A percentile compares a stretch with the other conserved stretches of the same genome.
Evolutionary conservation across 2,888 invertebrate genomes (phyloP).

Genomic region (Cephus spinipes): DNA sequence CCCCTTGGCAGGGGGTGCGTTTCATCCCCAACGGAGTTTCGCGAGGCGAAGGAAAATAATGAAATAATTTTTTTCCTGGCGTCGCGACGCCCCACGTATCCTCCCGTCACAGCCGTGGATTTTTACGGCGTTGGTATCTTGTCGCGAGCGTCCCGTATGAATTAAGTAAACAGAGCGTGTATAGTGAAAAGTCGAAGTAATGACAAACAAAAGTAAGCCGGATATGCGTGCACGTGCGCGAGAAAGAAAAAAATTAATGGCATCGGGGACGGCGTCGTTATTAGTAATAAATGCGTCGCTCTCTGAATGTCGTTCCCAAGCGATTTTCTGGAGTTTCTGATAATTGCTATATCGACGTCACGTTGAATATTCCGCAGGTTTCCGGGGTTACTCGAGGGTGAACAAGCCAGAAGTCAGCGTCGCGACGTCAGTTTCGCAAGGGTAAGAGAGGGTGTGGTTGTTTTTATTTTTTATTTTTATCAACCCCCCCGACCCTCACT

Average conservation of each 20-base stretch:
- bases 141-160: neutral
- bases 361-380: conserved; percentile 1
- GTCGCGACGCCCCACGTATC: neutral
- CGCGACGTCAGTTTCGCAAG: neutral
- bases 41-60: neutral
- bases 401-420: neutral
- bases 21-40: too few relatives aligned
- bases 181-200: too few relatives aligned
- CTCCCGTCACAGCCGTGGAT: neutral
- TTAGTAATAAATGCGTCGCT: neutral
- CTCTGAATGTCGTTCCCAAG: neutral
- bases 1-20: too few relatives aligned
- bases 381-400: neutral
- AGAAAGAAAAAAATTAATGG: too few relatives aligned
- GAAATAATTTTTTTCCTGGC: neutral
- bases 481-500: too few relatives aligned
- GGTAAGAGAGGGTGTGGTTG: neutral
- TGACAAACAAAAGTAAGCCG: too few relatives aligned
- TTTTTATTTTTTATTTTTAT: neutral
- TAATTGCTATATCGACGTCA: neutral
- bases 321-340: neutral
- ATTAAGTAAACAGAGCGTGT: too few relatives aligned
- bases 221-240: too few relatives aligned
- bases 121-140: neutral
- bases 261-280: neutral